Evolutionary conservation across 1,140 invertebrate species (phyloP), one percentile per base, ranked within the genome.

Genomic region (Lysiphlebus fabarum): DNA sequence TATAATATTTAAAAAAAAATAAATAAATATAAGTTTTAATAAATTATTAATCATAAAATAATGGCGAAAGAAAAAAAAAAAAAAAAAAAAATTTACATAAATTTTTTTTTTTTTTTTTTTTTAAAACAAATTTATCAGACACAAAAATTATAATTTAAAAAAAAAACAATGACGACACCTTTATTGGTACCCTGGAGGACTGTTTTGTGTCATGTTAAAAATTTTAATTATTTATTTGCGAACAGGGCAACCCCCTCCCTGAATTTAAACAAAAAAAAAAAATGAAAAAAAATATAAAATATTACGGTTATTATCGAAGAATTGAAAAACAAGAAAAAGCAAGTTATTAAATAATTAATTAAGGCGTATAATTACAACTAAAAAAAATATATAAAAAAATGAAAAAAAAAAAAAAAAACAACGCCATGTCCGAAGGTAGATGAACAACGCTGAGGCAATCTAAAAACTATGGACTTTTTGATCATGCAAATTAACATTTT

Each of bases 391-490:
- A n/a, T 17, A 17, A 17, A 3, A 17, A 26, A 26, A 26, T 0
- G 9, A 43, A 43, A 43, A 11, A 43, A 43, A 43, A n/a, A n/a
- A 11, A 33, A 37, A 49, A n/a, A 61, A 43, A 49, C 53, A 47
- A 49, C 58, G 62, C 53, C 53, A 56, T 42, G 8, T 63, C 17
- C 33, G 58, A 41, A 56, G 56, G 53, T 51, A 51, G 60, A 59
- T 70, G 68, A 78, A 77, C 73, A 75, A 79, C 77, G 77, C 77
- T 79, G 71, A 78, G 77, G 77, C 77, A 79, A 79, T 77, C 65
- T 72, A 62, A 74, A 77, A 79, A 79, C 77, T 79, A 79, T 77
- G 75, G 77, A 79, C 76, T 79, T 79, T 79, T 79, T 79, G 77
- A 79, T 79, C 77, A 79, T 79, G 77, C 76, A 64, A 47, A 33